Percentiles rank a stretch among this genome's conserved stretches.
phyloP scores from a whole-genome alignment of 2,797 vertebrate species.

The Oreortyx pictus region DNA sequence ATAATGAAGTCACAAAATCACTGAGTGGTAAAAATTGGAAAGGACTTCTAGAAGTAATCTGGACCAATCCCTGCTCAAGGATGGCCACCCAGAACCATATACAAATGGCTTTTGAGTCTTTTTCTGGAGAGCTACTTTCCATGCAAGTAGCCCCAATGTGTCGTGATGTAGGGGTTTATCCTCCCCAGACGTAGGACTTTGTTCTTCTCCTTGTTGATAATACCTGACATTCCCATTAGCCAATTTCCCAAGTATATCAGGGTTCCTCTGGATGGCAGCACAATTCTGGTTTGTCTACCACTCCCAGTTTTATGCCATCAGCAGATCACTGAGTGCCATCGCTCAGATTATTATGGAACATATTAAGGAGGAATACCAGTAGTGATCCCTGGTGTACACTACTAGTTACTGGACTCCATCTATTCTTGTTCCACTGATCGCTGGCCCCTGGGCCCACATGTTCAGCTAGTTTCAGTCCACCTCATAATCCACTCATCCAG shows the following conservation, averaged over 20 bases:
- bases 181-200: neutral
- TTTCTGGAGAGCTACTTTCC: neutral
- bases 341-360: neutral
- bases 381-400: neutral
- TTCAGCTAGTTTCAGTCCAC: neutral
- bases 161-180: neutral
- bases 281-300: neutral
- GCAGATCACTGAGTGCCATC: neutral
- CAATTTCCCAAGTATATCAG: neutral
- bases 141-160: neutral
- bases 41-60: neutral
- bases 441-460: neutral
- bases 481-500: neutral
- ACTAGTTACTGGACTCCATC: neutral
- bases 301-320: neutral
- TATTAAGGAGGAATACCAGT: neutral
- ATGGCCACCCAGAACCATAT: neutral
- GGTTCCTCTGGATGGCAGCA: neutral
- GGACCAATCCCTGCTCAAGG: neutral
- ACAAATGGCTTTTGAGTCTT: neutral
- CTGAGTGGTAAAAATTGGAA: neutral
- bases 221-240: neutral
- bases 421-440: neutral
- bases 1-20: neutral
- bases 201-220: neutral